Evolutionary conservation across 92 coral and sea anemone genomes (phyloP), one percentile per base, ranked within the genome.

Genomic region (Epizoanthus rinbou): DNA sequence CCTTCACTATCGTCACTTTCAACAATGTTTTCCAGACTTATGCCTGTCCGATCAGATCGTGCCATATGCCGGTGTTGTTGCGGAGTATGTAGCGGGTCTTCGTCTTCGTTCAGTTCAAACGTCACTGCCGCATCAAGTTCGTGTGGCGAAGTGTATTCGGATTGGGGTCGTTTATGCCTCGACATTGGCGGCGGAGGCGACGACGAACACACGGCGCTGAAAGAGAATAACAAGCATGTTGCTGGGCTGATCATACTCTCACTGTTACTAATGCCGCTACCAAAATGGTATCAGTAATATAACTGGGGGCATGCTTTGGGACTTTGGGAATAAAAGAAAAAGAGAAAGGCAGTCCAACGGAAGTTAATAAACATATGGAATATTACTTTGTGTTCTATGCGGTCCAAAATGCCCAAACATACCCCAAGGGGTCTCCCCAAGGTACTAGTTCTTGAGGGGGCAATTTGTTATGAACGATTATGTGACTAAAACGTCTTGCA

Each of bases 1-100:
- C 47, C 58, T 3, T 18, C 45, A 14, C 23, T 60, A 54, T 62
- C 69, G 35, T 33, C 56, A 50, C 54, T 78, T 78, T 78, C 82
- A 43, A 22, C 22, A 11, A 78, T 78, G 59, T 78, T 43, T 19
- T 78, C 71, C 72, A 78, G 25, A 65, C 71, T 78, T 35, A 60
- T 23, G 64, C 62, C 11, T 62, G 82, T 78, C 22, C 54, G 70
- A n/a, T 78, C 71, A 10, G 71, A 78, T 3, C 71, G 70, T 15
- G 4, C 41, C 69, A 54, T 33, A 5, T 39, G 54, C 37, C 71
- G 59, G 37, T 25, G 82, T 8, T 37, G 54, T 10, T 50, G 50
- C 50, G 50, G 50, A 43, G 9, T 43, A 43, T 43, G 50, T 8
- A 10, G 54, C 54, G 14, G 54, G 54, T 50, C 82, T 3, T 16